phyloP scores from a whole-genome alignment of 1,140 invertebrate genomes.

The Drosophila malerkotliana region DNA sequence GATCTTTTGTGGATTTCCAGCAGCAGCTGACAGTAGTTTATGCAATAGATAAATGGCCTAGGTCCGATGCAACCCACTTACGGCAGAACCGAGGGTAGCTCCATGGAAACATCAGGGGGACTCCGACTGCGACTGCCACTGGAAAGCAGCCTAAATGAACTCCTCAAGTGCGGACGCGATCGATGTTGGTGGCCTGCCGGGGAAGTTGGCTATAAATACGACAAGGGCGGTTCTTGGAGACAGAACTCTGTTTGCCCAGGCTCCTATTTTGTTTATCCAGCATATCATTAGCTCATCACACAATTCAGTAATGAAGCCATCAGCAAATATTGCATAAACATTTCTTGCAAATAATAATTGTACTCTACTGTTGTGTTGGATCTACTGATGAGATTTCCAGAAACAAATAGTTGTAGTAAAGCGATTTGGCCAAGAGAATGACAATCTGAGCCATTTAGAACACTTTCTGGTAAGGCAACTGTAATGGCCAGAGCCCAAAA shows the following conservation, averaged over 20 bases:
- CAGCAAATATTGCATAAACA: background rate
- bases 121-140: background rate
- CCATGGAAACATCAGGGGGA: background rate
- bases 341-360: background rate
- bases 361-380: no score
- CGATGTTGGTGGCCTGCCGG: background rate
- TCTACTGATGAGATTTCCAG: no score
- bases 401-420: no score
- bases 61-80: conserved; percentile 31
- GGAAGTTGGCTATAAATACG: background rate
- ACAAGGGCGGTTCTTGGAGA: background rate
- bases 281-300: background rate
- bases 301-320: background rate
- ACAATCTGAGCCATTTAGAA: conserved; percentile 3
- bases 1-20: conserved; percentile 29
- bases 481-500: background rate
- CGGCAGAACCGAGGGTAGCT: background rate
- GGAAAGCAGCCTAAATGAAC: background rate
- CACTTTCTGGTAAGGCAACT: background rate
- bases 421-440: background rate
- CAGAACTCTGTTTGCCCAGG: background rate
- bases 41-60: conserved; percentile 41
- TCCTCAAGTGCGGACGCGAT: conserved; percentile 1
- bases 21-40: conserved; percentile 47
- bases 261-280: background rate